phyloP scores from a whole-genome alignment of 37 sponge, comb jelly and placozoan genomes.

The Hexactinellida sp. region DNA sequence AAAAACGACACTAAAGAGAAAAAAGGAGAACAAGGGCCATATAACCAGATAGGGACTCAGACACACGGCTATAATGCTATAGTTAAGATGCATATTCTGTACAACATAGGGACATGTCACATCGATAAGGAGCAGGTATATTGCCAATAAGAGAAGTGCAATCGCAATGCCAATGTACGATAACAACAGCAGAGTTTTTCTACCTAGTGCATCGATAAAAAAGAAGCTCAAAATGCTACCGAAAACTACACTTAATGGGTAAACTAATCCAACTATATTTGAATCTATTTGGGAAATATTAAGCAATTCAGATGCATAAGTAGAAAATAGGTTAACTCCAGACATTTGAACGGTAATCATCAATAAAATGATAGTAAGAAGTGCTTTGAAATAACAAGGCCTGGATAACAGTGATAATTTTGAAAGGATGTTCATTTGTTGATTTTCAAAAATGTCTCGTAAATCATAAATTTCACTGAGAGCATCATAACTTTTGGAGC shows the following conservation, averaged over 20 bases:
- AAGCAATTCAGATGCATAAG: not conserved
- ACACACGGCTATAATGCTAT: not conserved
- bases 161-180: not conserved
- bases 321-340: not conserved
- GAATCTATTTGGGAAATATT: not conserved
- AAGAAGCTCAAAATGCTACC: not conserved
- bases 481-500: not conserved
- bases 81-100: not conserved
- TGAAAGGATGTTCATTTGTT: not conserved
- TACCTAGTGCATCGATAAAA: not conserved
- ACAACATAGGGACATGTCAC: not conserved
- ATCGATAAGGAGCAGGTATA: not conserved
- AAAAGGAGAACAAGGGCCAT: not conserved
- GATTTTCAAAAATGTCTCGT: not conserved
- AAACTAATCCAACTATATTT: not conserved
- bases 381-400: not conserved
- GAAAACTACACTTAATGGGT: not conserved
- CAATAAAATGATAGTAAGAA: not conserved
- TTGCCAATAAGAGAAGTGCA: not conserved
- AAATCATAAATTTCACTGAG: not conserved
- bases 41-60: not conserved
- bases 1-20: not conserved
- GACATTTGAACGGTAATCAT: not conserved
- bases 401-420: not conserved
- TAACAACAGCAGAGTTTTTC: not conserved